Evolutionary conservation across 1,140 invertebrate species (phyloP).

Genomic region (Scaptodrosophila lebanonensis): DNA sequence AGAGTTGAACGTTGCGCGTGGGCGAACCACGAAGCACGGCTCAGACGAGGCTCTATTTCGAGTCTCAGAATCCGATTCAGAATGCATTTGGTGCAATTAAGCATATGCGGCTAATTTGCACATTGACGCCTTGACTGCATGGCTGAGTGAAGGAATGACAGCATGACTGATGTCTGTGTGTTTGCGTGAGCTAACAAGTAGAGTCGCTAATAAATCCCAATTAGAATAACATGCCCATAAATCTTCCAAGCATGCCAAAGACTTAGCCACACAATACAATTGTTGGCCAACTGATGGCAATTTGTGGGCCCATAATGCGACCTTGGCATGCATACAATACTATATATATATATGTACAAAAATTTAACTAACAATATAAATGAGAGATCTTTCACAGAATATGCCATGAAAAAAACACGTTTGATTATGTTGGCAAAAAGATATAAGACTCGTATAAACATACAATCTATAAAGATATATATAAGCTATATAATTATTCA

Average conservation of each 20-base stretch:
- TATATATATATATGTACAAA: no score
- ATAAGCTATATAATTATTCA: no score
- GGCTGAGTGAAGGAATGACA: conserved; percentile 32
- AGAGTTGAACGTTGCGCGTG: conserved; percentile 22
- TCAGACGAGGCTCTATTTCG: no score
- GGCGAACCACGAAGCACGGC: conserved; percentile 22
- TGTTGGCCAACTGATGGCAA: conserved; percentile 10
- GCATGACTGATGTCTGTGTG: conserved; percentile 14
- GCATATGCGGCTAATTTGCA: conserved; percentile 63
- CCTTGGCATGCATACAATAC: conserved; percentile 13
- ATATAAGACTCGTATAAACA: no score
- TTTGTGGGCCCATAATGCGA: conserved; percentile 25
- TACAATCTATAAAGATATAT: no score
- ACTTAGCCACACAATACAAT: conserved; percentile 56
- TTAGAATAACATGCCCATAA: conserved; percentile 69
- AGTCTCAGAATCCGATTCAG: conserved; percentile 2
- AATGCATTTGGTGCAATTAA: conserved; percentile 31
- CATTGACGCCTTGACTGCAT: conserved; percentile 51
- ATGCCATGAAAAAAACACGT: no score
- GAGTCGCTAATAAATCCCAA: conserved; percentile 61
- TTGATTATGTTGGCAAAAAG: no score
- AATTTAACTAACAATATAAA: no score
- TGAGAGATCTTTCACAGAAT: no score
- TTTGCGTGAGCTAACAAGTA: conserved; percentile 8
- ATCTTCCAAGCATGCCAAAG: conserved; percentile 48